Evolutionary conservation across 1,140 invertebrate genomes (phyloP).

Genomic region (Neotoxoptera formosana): DNA sequence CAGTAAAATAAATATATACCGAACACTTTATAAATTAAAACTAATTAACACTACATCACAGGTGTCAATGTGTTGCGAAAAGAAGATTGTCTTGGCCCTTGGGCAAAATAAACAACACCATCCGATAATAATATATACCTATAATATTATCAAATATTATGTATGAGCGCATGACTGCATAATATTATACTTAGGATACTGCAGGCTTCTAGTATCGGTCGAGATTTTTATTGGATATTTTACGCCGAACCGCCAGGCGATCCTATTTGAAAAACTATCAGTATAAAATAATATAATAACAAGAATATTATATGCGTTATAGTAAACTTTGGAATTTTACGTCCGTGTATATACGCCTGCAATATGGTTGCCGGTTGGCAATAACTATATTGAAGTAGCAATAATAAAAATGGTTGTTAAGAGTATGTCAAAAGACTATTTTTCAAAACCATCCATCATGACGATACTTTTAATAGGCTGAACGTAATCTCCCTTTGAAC

Average conservation of each 20-base stretch:
- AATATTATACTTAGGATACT: no score
- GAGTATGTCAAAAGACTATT: not conserved
- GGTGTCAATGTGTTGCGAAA: not conserved
- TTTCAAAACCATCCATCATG: not conserved
- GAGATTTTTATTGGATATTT: not conserved
- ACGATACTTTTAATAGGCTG: not conserved
- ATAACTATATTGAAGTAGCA: not conserved
- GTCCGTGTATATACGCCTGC: no score
- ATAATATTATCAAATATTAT: not conserved
- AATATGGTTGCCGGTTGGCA: not conserved
- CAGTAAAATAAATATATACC: no score
- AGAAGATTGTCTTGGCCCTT: not conserved
- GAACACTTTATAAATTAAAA: not conserved
- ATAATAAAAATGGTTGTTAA: not conserved
- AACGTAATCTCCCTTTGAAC: slow-evolving; percentile 1
- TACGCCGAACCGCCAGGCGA: not conserved
- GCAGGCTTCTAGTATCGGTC: not conserved
- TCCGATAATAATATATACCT: no score
- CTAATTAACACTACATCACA: not conserved
- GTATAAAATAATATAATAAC: not conserved
- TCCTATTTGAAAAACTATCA: not conserved
- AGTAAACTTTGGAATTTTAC: not conserved
- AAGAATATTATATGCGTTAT: no score
- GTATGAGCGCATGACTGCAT: not conserved
- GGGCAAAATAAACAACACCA: not conserved